Conservation (phyloP, 2,888 invertebrate species). For the Phyto melanocephala region DNA sequence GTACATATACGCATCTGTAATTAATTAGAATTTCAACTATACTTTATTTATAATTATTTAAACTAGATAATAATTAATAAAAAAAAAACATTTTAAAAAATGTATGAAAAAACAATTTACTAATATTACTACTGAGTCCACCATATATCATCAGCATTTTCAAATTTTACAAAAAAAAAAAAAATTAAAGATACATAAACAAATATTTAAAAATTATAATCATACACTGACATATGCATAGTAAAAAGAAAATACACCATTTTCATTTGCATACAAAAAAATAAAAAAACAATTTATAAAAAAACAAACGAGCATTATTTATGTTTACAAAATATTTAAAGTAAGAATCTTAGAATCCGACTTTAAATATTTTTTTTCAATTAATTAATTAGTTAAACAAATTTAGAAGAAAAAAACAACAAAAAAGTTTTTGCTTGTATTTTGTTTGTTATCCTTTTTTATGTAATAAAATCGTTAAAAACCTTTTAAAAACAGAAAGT, state of each 20-base stretch:
- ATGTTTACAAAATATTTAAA: constrained; percentile 10
- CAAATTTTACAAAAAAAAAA: not conserved
- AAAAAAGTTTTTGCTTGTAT: constrained; percentile 27
- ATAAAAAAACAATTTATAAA: not conserved
- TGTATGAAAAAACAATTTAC: constrained; percentile 49
- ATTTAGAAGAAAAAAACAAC: constrained; percentile 4
- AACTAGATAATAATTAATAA: constrained; percentile 35
- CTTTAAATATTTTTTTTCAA: not conserved
- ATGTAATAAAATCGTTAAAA: constrained; percentile 48
- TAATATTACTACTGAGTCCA: constrained; percentile 50
- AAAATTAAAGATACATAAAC: constrained; percentile 44
- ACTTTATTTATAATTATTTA: constrained; percentile 51
- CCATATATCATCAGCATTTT: not conserved
- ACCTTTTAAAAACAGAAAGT: constrained; percentile 32
- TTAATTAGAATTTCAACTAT: constrained; percentile 56
- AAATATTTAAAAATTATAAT: constrained; percentile 42
- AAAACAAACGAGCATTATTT: not conserved
- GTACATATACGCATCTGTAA: not conserved
- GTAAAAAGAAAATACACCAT: constrained; percentile 31
- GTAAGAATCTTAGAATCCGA: not conserved
- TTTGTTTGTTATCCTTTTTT: constrained; percentile 19
- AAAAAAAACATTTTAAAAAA: not conserved
- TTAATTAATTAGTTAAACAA: not conserved
- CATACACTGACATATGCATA: not conserved
- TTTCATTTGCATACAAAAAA: not conserved